phyloP scores from a whole-genome alignment of 2,797 vertebrate genomes.

The Furcifer pardalis region DNA sequence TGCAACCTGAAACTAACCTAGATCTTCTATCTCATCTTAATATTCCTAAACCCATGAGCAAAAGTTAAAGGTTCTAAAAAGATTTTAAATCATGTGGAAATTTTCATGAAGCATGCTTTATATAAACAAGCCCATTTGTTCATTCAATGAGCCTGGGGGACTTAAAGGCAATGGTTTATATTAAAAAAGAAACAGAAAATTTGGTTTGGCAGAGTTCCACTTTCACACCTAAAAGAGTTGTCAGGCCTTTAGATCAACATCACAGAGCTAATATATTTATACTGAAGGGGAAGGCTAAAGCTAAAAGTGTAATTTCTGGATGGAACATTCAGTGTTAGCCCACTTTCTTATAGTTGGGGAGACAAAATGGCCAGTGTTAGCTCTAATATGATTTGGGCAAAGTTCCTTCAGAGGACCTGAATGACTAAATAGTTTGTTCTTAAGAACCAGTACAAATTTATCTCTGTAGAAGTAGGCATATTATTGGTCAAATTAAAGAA shows the following conservation, averaged over 20 bases:
- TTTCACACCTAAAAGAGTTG: slow-evolving; percentile 59
- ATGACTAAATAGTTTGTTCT: not conserved
- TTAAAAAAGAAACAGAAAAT: slow-evolving; percentile 70
- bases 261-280: slow-evolving; percentile 62
- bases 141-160: slow-evolving; percentile 66
- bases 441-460: not conserved
- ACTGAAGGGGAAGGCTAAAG: slow-evolving; percentile 56
- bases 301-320: slow-evolving; percentile 63
- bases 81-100: slow-evolving; percentile 53
- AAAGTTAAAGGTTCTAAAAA: slow-evolving; percentile 45
- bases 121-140: slow-evolving; percentile 70
- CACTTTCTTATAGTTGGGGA: slow-evolving; percentile 34
- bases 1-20: not conserved
- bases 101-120: slow-evolving; percentile 64
- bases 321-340: slow-evolving; percentile 50
- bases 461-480: not conserved
- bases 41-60: slow-evolving; percentile 29
- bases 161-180: slow-evolving; percentile 72
- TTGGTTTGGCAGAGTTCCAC: slow-evolving; percentile 68
- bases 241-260: slow-evolving; percentile 62
- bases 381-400: slow-evolving; percentile 35
- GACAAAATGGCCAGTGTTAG: slow-evolving; percentile 65
- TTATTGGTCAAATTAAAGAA: not conserved
- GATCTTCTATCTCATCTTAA: not conserved
- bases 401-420: slow-evolving; percentile 14